Evolutionary conservation across 2,888 invertebrate species (phyloP), one percentile per base, ranked within the genome.

Genomic region (Stramonita haemastoma): DNA sequence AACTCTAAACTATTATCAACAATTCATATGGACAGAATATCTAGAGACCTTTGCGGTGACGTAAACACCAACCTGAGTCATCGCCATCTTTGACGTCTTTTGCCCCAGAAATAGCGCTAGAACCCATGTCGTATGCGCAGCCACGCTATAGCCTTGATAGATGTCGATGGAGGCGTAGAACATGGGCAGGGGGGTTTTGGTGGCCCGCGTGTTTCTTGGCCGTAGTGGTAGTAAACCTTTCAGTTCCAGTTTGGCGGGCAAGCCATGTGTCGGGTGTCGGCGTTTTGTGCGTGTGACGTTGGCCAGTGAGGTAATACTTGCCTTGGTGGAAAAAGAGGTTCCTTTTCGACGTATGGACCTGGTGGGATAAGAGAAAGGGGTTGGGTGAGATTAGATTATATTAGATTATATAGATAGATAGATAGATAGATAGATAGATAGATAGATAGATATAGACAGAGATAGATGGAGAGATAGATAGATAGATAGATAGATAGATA

Each of bases 171-270:
- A 94, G 11, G 96, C 95, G 26, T 94, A 90, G 22, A 96, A 91
- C 57, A n/a, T 93, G 93, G 0, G 96, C 96, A 8, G 94, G 91
- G 0, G 96, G 96, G 91, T 96, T 95, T 46, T 90, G 26, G 87
- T 87, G 87, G 46, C 34, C 34, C 1, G 19, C 13, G 57, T 29
- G 13, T 19, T 1, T 34, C 73, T 73, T 87, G 46, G 1, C 46
- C 29, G 17, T n/a, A 46, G 22, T 22, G 29, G 57, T 32, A 46
- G 46, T 5, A 46, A 8, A 8, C 46, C 46, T 46, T 46, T 46
- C 46, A 46, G 8, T 46, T 46, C 32, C 19, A 19, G n/a, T 46
- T 84, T 84, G 19, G 29, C n/a, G 46, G 46, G 26, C 22, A 17
- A 8, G 26, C n/a, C 36, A 34, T 36, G 29, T n/a, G 56, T 36